Evolutionary conservation across 1,140 invertebrate species (phyloP), one percentile per base, ranked within the genome.

Genomic region (Cotesia chilonis): DNA sequence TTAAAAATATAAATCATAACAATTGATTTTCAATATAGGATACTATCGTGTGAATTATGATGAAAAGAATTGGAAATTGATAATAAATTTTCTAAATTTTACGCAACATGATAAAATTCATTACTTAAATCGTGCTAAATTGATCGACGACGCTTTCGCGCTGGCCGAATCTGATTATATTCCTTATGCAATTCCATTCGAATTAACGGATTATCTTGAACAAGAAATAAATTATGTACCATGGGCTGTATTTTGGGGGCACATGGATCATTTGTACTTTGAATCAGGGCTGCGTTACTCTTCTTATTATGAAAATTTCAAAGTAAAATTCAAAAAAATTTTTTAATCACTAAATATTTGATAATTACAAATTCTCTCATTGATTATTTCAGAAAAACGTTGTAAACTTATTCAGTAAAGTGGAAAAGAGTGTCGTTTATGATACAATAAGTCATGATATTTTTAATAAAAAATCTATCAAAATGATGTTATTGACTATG

Each of bases 141-240:
- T 95, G 1, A 84, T 96, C 3, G 92, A 95, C 76, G 94, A 96
- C 79, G 86, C 91, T 4, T 90, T 94, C 73, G 90, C 91, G 75
- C 86, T 95, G 28, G 90, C 90, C 1, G 87, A 88, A 70, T 89
- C 88, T 63, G 88, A 86, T 20, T 83, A 89, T 12, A 78, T 92
- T 4, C 67, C 76, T 4, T 89, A 90, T 36, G 71, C 75, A 1
- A 80, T 87, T n/a, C 88, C 89, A 0, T 83, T 93, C 17, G 82
- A 89, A 4, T 84, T 91, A 3, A 81, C 90, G 0, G 82, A 87
- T 0, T 93, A 92, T 78, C 77, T 94, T 70, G 79, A 84, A 64
- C 79, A 87, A 4, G 92, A 93, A 79, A 88, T 82, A 3, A 88
- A 92, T 66, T 92, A 91, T 70, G 85, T 91, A 54, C 91, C 92